A percentile compares a stretch with the other conserved stretches of the same genome.
Evolutionary conservation across 2,888 invertebrate species (phyloP).

Genomic region (Iphiclides podalirius): DNA sequence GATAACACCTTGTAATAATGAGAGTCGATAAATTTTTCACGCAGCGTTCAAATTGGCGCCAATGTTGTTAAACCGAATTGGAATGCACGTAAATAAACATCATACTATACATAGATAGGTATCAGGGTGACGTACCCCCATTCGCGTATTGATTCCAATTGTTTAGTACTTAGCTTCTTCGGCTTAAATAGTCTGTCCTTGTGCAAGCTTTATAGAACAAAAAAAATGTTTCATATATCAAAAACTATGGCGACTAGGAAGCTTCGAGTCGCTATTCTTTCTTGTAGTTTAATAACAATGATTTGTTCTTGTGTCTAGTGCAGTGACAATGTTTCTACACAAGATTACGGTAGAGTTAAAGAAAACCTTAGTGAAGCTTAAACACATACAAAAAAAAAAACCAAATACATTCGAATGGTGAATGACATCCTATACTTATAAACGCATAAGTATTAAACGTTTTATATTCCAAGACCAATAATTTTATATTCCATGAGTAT

Average conservation of each 20-base stretch:
- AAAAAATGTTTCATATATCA: constrained; percentile 39
- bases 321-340: too few species aligned
- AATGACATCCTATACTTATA: too few species aligned
- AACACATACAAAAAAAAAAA: too few species aligned
- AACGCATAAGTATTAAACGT: too few species aligned
- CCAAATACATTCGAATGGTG: too few species aligned
- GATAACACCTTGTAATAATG: constrained; percentile 1
- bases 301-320: too few species aligned
- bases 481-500: too few species aligned
- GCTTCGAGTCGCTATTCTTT: constrained; percentile 1
- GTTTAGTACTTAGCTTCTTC: constrained; percentile 89
- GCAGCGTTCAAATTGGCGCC: constrained; percentile 25
- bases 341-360: too few species aligned
- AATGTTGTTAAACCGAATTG: constrained; percentile 17
- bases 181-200: constrained; percentile 80
- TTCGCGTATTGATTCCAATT: constrained; percentile 91
- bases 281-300: too few species aligned
- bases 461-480: too few species aligned
- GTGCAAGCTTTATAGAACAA: constrained; percentile 63
- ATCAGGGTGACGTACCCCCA: constrained; percentile 84
- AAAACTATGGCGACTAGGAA: constrained; percentile 4
- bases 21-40: constrained; percentile 1
- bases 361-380: too few species aligned
- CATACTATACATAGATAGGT: constrained; percentile 39
- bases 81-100: constrained; percentile 39